Evolutionary conservation across 2,113 vertebrate genomes (phyloP).

Genomic region (Percopsis transmontana): DNA sequence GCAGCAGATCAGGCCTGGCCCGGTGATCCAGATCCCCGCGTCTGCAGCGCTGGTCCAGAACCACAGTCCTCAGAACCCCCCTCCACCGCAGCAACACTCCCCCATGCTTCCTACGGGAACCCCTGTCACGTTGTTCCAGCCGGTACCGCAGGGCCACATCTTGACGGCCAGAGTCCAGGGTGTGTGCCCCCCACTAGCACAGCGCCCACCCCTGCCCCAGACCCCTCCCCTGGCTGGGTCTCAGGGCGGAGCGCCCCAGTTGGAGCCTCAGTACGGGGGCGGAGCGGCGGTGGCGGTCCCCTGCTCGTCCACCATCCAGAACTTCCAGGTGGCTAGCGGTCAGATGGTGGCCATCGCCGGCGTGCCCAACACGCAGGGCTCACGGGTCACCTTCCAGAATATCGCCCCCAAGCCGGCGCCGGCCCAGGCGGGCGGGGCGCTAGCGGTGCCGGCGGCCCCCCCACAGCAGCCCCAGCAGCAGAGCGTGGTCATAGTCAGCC

Average conservation of each 20-base stretch:
- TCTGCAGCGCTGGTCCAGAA: constrained; percentile 79
- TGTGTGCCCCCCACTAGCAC: constrained; percentile 85
- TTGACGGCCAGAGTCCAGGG: constrained; percentile 90
- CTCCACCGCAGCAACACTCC: constrained; percentile 77
- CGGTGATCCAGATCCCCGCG: constrained; percentile 85
- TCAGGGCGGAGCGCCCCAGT: constrained; percentile 78
- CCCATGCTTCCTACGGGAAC: constrained; percentile 87
- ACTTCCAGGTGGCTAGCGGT: constrained; percentile 86
- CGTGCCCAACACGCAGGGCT: constrained; percentile 84
- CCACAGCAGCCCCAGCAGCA: constrained; percentile 83
- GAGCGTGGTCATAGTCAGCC: constrained; percentile 93
- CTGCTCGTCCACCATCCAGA: constrained; percentile 83
- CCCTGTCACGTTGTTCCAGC: constrained; percentile 93
- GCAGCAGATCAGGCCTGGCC: constrained; percentile 83
- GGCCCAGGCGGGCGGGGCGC: constrained; percentile 81
- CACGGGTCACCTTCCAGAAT: constrained; percentile 94
- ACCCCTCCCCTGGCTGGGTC: constrained; percentile 80
- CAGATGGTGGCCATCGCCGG: constrained; percentile 86
- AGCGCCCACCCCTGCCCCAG: constrained; percentile 83
- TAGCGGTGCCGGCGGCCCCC: constrained; percentile 77
- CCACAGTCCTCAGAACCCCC: constrained; percentile 82
- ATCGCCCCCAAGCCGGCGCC: constrained; percentile 95
- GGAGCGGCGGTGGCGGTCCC: constrained; percentile 76
- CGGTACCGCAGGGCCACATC: constrained; percentile 92
- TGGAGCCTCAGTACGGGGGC: constrained; percentile 85